These are phyloP conservation scores for Hippopotamus amphibius DNA, from an alignment of 2,113 vertebrate species.

Conservation along the genomic window DNA sequence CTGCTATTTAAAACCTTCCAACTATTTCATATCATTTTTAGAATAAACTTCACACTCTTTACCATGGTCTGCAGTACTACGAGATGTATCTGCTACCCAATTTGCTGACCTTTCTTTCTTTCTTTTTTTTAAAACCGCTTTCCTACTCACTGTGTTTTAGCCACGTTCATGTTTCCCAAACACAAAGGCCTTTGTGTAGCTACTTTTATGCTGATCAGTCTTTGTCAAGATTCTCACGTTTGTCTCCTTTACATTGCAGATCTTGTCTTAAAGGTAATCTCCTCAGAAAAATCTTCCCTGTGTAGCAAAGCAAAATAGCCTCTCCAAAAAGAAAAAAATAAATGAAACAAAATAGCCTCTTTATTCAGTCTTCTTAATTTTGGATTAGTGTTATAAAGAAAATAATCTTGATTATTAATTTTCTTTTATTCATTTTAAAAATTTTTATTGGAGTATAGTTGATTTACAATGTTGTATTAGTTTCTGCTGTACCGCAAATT, in stretches of 20 bases:
- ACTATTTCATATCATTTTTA: neutral
- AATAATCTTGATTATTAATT: neutral
- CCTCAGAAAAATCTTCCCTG: neutral
- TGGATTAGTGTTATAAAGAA: neutral
- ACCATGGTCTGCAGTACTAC: neutral
- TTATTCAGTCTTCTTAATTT: constrained; percentile 1
- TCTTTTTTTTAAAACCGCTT: neutral
- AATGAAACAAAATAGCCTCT: neutral
- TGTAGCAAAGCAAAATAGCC: neutral
- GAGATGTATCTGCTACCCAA: neutral
- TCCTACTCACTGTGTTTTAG: neutral
- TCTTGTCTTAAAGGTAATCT: neutral
- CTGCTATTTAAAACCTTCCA: neutral
- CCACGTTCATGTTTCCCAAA: neutral
- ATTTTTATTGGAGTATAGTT: too few species aligned
- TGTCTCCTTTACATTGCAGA: neutral
- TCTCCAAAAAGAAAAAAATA: neutral
- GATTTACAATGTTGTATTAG: too few species aligned
- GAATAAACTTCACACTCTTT: constrained; percentile 2
- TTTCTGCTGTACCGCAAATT: too few species aligned
- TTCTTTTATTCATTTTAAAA: neutral
- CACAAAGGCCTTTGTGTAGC: neutral
- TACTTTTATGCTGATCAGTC: neutral
- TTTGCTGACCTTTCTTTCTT: neutral
- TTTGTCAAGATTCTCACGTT: neutral